Percentiles rank a stretch among this genome's conserved stretches.
These are phyloP conservation scores for Probosciger aterrimus DNA, from an alignment of 2,113 vertebrate genomes.

Conservation along the genomic window DNA sequence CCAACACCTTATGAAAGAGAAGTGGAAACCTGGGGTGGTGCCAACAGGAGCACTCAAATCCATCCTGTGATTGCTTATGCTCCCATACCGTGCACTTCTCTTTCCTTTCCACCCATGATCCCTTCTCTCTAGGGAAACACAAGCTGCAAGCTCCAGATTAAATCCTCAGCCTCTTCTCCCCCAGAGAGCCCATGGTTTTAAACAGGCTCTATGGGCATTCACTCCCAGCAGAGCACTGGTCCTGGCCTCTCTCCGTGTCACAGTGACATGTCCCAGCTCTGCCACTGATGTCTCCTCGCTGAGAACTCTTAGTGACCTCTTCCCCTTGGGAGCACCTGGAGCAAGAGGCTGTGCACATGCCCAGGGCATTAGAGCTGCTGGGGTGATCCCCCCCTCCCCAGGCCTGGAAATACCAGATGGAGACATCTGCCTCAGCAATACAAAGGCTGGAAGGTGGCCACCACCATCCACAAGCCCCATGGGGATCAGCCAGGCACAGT, in stretches of 20 bases:
- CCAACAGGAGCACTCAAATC: neutral
- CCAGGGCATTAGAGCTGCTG: neutral
- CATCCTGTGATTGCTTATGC: neutral
- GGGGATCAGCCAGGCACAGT: neutral
- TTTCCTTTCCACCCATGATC: neutral
- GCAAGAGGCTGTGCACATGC: neutral
- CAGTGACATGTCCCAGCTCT: neutral
- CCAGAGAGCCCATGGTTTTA: neutral
- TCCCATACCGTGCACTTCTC: neutral
- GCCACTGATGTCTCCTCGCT: neutral
- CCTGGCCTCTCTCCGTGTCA: neutral
- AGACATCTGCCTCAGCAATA: neutral
- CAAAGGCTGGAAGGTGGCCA: neutral
- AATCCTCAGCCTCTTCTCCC: neutral
- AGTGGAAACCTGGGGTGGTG: neutral
- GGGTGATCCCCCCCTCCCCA: neutral
- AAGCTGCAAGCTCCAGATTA: neutral
- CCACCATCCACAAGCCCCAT: accelerated
- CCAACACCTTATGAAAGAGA: neutral
- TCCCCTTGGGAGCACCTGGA: neutral
- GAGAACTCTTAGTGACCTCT: neutral
- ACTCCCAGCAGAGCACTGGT: accelerated
- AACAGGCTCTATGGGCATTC: neutral
- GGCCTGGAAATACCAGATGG: neutral
- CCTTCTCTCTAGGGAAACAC: neutral